Base-by-base conservation (phyloP, 2,113 vertebrate genomes). In the Collichthys lucidus region DNA sequence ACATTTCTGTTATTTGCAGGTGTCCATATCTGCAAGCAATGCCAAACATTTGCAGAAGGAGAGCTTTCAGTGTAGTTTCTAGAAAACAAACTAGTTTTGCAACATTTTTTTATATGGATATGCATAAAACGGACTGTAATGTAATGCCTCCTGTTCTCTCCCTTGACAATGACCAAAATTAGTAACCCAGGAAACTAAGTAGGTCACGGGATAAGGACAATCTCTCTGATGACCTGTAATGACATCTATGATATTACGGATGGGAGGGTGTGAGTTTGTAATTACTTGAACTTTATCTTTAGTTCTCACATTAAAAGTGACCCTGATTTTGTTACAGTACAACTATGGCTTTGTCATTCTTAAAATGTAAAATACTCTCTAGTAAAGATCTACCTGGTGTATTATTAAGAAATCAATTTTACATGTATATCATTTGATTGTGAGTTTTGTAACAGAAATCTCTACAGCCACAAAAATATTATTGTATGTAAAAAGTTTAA, bases 151-250 rank as follows among this genome's bases (percentile, higher is more conserved):
- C 70, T 62, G 31, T 64, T 65, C 44, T 31, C 1, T 59, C 77
- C 63, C 66, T 65, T 53, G 62, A 72, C 65, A 79, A 44, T 62
- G 35, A 59, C 63, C 89, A 87, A 63, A 87, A 83, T 83, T 79
- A 83, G 49, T 70, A 49, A 79, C 79, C 56, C 82, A 83, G 77
- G 80, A 87, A 88, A 83, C 66, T 56, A 83, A 77, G 77, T 84
- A 82, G 81, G 83, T 79, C 88, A 86, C 35, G 72, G 24, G n/a
- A 16, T 77, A 80, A 83, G 71, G 44, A 86, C 70, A 86, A 76
- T 80, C 59, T 84, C 62, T 82, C 79, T 53, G 50, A 72, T 82
- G 81, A 80, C 78, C 84, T 82, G 72, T 74, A 62, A 62, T 73
- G 83, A 78, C 74, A 75, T 78, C 31, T 77, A n/a, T 66, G 46